Percentiles rank a stretch among this genome's conserved stretches.
phyloP scores from a whole-genome alignment of 1,140 invertebrate species.

The Gonatopus flavifemur region DNA sequence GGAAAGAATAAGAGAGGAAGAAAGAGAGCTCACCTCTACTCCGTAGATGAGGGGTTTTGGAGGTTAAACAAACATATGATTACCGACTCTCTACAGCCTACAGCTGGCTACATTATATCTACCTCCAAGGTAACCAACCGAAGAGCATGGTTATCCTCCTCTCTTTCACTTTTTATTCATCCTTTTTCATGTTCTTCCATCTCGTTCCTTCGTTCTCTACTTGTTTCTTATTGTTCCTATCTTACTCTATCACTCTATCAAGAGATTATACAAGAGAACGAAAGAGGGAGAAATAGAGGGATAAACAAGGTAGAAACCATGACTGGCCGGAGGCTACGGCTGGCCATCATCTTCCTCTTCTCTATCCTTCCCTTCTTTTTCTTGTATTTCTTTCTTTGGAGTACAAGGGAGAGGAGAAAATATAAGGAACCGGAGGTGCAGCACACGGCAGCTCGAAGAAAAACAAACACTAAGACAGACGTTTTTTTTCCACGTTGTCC shows the following conservation, averaged over 20 bases:
- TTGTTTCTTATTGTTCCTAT: too few species aligned
- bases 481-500: not conserved
- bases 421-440: constrained; percentile 14
- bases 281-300: too few species aligned
- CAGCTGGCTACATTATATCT: constrained; percentile 58
- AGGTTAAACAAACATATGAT: constrained; percentile 62
- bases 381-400: constrained; percentile 7
- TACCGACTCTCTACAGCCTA: constrained; percentile 58
- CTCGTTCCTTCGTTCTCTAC: constrained; percentile 24
- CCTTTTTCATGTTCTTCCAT: constrained; percentile 13
- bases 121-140: constrained; percentile 47
- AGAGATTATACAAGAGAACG: too few species aligned
- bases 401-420: constrained; percentile 16
- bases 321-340: not conserved
- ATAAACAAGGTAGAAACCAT: not conserved
- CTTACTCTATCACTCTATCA: too few species aligned
- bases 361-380: constrained; percentile 3
- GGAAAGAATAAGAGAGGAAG: constrained; percentile 15
- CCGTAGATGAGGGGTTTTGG: constrained; percentile 56
- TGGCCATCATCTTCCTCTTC: constrained; percentile 8
- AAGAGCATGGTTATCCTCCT: constrained; percentile 11
- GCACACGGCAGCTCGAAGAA: not conserved
- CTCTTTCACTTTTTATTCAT: constrained; percentile 11
- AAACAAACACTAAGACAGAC: too few species aligned
- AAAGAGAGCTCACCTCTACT: constrained; percentile 17